Evolutionary conservation across 2,797 vertebrate species (phyloP).

Genomic region (Picus viridis): DNA sequence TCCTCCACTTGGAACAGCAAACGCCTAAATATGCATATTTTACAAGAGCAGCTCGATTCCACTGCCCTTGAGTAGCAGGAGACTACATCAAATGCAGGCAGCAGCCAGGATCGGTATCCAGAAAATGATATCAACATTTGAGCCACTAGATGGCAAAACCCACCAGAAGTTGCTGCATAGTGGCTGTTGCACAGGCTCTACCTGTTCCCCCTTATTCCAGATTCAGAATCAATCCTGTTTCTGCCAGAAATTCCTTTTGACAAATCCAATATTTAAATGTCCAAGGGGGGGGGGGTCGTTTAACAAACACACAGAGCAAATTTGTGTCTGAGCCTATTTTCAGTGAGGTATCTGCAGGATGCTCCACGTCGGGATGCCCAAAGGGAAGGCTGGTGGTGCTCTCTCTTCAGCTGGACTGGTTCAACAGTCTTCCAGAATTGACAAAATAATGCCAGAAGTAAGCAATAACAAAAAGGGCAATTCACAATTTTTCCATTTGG

Average conservation of each 20-base stretch:
- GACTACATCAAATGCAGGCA: background rate
- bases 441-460: background rate
- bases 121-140: background rate
- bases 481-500: background rate
- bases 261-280: background rate
- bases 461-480: background rate
- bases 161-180: background rate
- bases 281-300: background rate
- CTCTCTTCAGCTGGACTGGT: background rate
- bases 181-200: background rate
- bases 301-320: background rate
- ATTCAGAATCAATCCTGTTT: background rate
- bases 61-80: background rate
- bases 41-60: background rate
- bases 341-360: background rate
- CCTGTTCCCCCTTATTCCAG: background rate
- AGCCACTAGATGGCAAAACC: slow-evolving; percentile 66
- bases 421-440: background rate
- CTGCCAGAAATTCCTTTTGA: background rate
- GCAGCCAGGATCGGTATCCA: background rate
- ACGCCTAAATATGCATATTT: background rate
- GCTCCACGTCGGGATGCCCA: background rate
- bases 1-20: background rate
- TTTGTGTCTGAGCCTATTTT: background rate
- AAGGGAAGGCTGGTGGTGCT: background rate